A percentile compares a stretch with the other conserved stretches of the same genome.
phyloP scores from a whole-genome alignment of 2,797 vertebrate species.

The Bradypodion pumilum region DNA sequence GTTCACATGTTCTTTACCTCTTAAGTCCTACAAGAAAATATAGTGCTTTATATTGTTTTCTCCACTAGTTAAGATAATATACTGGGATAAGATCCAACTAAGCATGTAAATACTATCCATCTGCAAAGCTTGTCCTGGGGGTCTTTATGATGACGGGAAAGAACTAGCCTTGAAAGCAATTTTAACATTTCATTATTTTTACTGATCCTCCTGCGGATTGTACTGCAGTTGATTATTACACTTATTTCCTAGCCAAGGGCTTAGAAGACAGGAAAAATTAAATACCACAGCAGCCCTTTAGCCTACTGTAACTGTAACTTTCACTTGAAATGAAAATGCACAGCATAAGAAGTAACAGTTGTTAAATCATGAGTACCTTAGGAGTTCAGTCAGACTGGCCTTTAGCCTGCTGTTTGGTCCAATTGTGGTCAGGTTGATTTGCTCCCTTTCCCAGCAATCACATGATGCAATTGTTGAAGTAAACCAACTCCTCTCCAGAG shows the following conservation, averaged over 20 bases:
- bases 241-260: neutral
- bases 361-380: neutral
- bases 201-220: neutral
- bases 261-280: neutral
- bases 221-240: neutral
- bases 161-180: neutral
- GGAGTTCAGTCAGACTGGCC: too few species aligned
- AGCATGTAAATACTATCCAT: constrained; percentile 10
- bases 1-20: neutral
- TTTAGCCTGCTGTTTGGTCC: too few species aligned
- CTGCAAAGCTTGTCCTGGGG: neutral
- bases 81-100: neutral
- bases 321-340: neutral
- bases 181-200: neutral
- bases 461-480: too few species aligned
- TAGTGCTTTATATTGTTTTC: constrained; percentile 10
- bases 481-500: too few species aligned
- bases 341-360: neutral
- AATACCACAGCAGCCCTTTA: neutral
- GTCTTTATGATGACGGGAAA: constrained; percentile 6
- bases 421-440: too few species aligned
- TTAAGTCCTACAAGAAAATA: neutral
- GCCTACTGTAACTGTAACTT: neutral
- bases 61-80: neutral
- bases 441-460: too few species aligned